Conservation (phyloP, 2,888 invertebrate species). For the Graphium colonna region DNA sequence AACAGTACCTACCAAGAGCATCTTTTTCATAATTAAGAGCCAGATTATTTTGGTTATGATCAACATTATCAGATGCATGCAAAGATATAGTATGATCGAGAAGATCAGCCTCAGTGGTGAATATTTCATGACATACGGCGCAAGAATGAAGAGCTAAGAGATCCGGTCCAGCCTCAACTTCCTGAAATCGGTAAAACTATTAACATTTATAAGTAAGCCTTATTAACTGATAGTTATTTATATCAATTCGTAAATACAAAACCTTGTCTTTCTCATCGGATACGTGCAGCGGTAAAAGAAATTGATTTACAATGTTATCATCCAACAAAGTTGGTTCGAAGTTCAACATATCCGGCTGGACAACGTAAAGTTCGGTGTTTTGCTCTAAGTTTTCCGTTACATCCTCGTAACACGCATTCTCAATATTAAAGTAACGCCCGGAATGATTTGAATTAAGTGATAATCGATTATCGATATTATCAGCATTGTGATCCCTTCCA, state of each 20-base stretch:
- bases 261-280: slow-evolving; percentile 45
- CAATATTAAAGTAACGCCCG: slow-evolving; percentile 53
- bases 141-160: slow-evolving; percentile 65
- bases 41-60: slow-evolving; percentile 28
- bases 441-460: slow-evolving; percentile 54
- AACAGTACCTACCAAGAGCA: slow-evolving; percentile 26
- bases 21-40: slow-evolving; percentile 27
- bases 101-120: slow-evolving; percentile 64
- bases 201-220: slow-evolving; percentile 7
- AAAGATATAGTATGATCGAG: slow-evolving; percentile 65
- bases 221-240: neutral
- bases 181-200: slow-evolving; percentile 38
- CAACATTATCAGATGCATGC: slow-evolving; percentile 50
- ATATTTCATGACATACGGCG: slow-evolving; percentile 69
- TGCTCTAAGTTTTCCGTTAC: slow-evolving; percentile 30
- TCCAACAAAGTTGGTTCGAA: slow-evolving; percentile 63
- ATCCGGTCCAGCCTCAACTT: slow-evolving; percentile 49
- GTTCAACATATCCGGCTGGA: slow-evolving; percentile 55
- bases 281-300: slow-evolving; percentile 57
- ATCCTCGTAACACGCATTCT: slow-evolving; percentile 38
- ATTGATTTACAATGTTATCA: slow-evolving; percentile 69
- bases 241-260: slow-evolving; percentile 1
- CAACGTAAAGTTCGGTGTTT: slow-evolving; percentile 46
- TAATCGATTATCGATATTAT: slow-evolving; percentile 48
- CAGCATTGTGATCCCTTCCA: slow-evolving; percentile 41